Percentiles rank a stretch among this genome's conserved stretches.
phyloP scores from a whole-genome alignment of 2,113 vertebrate species.

The Chaetodon auriga region DNA sequence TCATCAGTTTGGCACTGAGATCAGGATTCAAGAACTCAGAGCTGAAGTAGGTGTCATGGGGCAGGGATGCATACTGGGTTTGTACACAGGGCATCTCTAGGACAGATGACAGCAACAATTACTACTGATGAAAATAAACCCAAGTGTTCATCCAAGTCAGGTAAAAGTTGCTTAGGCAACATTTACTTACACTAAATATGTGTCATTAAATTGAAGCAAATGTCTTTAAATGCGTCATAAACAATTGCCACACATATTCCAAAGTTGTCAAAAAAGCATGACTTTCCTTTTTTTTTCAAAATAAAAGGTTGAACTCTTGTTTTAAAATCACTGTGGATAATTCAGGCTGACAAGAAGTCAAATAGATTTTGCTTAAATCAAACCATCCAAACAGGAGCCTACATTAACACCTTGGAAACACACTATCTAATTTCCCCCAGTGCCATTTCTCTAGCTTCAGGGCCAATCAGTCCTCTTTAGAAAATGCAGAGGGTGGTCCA shows the following conservation, averaged over 20 bases:
- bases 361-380: slow-evolving; percentile 6
- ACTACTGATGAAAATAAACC: slow-evolving; percentile 22
- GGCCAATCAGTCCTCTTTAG: slow-evolving; percentile 42
- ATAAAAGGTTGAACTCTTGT: background rate
- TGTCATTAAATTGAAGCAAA: background rate
- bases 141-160: background rate
- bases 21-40: slow-evolving; percentile 89
- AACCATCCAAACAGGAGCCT: slow-evolving; percentile 45
- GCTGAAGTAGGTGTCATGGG: slow-evolving; percentile 86
- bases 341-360: background rate
- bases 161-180: background rate
- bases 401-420: slow-evolving; percentile 26
- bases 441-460: slow-evolving; percentile 44
- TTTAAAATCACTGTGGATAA: slow-evolving; percentile 6
- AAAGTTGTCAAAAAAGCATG: background rate
- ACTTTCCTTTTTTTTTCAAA: background rate
- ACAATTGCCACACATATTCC: background rate
- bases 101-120: slow-evolving; percentile 50
- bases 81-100: slow-evolving; percentile 97
- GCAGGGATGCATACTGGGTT: slow-evolving; percentile 89
- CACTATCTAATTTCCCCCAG: slow-evolving; percentile 28
- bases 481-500: slow-evolving; percentile 59
- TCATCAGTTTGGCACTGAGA: slow-evolving; percentile 86
- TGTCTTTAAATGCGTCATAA: background rate
- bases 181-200: background rate